Conservation (phyloP, 2,888 invertebrate genomes). For the Drosophila vallismaia region DNA sequence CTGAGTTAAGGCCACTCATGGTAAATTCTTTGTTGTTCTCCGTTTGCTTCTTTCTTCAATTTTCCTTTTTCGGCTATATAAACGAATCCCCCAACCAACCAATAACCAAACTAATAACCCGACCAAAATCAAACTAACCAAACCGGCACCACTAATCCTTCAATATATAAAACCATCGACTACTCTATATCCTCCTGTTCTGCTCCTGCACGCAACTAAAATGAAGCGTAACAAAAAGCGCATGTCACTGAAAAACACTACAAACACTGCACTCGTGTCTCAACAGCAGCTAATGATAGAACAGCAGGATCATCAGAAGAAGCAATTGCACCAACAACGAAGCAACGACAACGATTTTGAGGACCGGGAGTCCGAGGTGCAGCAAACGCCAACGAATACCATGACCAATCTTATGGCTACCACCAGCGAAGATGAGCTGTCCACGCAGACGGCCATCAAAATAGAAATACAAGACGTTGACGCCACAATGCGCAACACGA, state of each 20-base stretch:
- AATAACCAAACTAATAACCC: slow-evolving; percentile 27
- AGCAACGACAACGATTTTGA: slow-evolving; percentile 37
- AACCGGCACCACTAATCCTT: slow-evolving; percentile 42
- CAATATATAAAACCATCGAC: slow-evolving; percentile 17
- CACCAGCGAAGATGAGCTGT: slow-evolving; percentile 75
- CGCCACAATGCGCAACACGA: slow-evolving; percentile 44
- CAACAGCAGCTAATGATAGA: slow-evolving; percentile 80
- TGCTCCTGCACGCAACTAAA: slow-evolving; percentile 30
- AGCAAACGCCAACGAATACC: slow-evolving; percentile 52
- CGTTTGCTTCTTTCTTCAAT: slow-evolving; percentile 76
- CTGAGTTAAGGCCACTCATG: slow-evolving; percentile 71
- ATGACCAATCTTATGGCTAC: slow-evolving; percentile 36
- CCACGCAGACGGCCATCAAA: slow-evolving; percentile 75
- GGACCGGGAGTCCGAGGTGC: slow-evolving; percentile 37
- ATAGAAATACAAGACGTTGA: slow-evolving; percentile 76
- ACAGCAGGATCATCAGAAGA: slow-evolving; percentile 70
- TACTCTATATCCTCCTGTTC: slow-evolving; percentile 32
- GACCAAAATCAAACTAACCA: slow-evolving; percentile 27
- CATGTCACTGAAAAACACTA: slow-evolving; percentile 76
- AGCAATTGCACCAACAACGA: slow-evolving; percentile 62
- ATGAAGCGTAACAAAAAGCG: slow-evolving; percentile 81
- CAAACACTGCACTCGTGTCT: slow-evolving; percentile 77
- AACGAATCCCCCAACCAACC: slow-evolving; percentile 14
- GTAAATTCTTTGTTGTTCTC: slow-evolving; percentile 80
- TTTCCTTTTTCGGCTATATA: slow-evolving; percentile 59